Percentiles rank a stretch among this genome's conserved stretches.
Conservation (phyloP, 2,113 vertebrate genomes). For the Notiomystis cincta region DNA sequence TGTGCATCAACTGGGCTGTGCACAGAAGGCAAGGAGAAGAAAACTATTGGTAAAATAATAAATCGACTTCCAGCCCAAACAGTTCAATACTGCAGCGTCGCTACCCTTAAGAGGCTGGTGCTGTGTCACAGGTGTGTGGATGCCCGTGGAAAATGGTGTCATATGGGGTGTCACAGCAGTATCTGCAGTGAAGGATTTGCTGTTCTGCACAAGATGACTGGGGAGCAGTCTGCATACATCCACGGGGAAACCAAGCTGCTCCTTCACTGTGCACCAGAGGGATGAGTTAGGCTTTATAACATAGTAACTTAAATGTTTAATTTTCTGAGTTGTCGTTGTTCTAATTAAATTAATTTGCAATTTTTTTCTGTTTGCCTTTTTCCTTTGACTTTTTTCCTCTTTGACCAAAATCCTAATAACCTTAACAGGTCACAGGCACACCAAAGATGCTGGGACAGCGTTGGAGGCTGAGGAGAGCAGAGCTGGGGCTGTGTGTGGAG, state of each 20-base stretch:
- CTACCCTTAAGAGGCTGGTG: not conserved
- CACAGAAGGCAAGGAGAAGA: not conserved
- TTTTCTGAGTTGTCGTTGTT: not conserved
- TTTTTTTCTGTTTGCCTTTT: not conserved
- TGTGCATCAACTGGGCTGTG: not conserved
- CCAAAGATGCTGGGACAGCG: fast-evolving
- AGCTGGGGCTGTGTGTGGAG: not conserved
- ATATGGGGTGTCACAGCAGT: not conserved
- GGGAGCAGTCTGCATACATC: not conserved
- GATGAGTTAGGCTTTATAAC: not conserved
- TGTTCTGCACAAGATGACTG: not conserved
- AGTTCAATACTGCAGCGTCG: not conserved
- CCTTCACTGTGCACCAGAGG: not conserved
- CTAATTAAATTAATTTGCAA: not conserved
- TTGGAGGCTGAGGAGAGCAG: fast-evolving
- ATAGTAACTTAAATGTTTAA: not conserved
- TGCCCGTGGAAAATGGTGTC: not conserved
- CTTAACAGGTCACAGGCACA: fast-evolving
- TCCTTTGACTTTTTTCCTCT: not conserved
- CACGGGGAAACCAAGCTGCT: not conserved
- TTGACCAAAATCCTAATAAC: not conserved
- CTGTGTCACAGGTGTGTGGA: not conserved
- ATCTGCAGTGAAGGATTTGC: not conserved
- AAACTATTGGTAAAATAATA: not conserved
- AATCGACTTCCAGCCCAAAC: not conserved